phyloP scores from a whole-genome alignment of 2,888 invertebrate species.

The Nomada lathburiana region DNA sequence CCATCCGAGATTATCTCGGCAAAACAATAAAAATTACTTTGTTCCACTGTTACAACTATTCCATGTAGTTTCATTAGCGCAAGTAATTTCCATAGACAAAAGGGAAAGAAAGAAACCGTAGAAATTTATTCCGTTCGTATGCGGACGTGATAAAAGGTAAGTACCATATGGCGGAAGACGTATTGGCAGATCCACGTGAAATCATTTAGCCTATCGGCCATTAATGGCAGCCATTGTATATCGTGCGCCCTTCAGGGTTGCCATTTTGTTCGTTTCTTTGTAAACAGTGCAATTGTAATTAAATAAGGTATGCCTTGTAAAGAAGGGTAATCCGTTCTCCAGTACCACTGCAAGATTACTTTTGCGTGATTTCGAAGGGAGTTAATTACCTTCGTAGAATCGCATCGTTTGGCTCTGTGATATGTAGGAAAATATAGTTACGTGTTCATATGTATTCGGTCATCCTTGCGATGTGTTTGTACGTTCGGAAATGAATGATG shows the following conservation, averaged over 20 bases:
- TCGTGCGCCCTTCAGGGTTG: conserved; percentile 66
- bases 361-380: background rate
- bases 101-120: background rate
- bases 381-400: background rate
- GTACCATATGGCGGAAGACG: conserved; percentile 26
- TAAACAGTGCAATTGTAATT: conserved; percentile 45
- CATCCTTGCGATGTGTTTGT: conserved; percentile 9
- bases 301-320: conserved; percentile 4
- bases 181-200: conserved; percentile 42
- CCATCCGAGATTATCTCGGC: background rate
- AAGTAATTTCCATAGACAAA: background rate
- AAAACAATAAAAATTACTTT: conserved; percentile 26
- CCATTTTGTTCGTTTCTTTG: conserved; percentile 45
- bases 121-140: background rate
- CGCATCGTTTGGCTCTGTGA: background rate
- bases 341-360: background rate
- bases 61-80: background rate
- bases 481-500: conserved; percentile 23
- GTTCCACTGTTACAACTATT: background rate
- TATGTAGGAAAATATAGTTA: conserved; percentile 17
- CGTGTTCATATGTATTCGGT: conserved; percentile 7
- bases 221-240: conserved; percentile 67
- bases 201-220: conserved; percentile 52
- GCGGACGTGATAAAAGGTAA: conserved; percentile 28
- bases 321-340: background rate